phyloP scores from a whole-genome alignment of 2,888 invertebrate genomes.

The Calameuta filiformis region DNA sequence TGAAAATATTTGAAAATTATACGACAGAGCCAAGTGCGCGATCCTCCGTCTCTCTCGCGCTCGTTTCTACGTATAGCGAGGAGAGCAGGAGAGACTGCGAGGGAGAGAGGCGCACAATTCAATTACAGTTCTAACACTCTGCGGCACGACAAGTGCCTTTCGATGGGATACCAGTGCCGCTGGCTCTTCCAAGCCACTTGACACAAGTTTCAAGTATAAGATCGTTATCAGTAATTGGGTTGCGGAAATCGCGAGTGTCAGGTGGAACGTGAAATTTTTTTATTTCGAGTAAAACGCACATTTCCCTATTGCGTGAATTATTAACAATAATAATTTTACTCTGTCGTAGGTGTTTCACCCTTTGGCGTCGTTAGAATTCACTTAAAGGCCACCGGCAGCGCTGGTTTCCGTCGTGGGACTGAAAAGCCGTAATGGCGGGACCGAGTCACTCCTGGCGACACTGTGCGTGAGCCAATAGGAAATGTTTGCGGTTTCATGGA shows the following conservation, averaged over 20 bases:
- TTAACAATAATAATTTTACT: neutral
- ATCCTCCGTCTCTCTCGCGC: neutral
- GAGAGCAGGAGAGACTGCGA: neutral
- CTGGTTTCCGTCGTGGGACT: neutral
- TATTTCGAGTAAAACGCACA: neutral
- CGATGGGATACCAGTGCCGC: neutral
- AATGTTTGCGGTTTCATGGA: neutral
- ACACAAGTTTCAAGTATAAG: neutral
- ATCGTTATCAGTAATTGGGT: neutral
- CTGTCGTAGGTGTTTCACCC: neutral
- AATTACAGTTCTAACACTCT: neutral
- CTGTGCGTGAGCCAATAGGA: neutral
- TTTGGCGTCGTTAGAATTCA: neutral
- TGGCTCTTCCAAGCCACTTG: neutral
- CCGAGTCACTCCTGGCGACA: neutral
- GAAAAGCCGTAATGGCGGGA: neutral
- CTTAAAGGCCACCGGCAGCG: neutral
- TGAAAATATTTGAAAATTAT: neutral
- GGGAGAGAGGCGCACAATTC: neutral
- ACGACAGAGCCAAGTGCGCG: neutral
- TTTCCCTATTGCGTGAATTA: neutral
- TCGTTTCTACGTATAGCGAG: neutral
- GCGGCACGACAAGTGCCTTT: neutral
- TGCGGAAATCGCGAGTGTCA: neutral
- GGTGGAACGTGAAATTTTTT: neutral